These are phyloP conservation scores for Catharus minimus DNA, from an alignment of 2,113 vertebrate species.

Conservation along the genomic window DNA sequence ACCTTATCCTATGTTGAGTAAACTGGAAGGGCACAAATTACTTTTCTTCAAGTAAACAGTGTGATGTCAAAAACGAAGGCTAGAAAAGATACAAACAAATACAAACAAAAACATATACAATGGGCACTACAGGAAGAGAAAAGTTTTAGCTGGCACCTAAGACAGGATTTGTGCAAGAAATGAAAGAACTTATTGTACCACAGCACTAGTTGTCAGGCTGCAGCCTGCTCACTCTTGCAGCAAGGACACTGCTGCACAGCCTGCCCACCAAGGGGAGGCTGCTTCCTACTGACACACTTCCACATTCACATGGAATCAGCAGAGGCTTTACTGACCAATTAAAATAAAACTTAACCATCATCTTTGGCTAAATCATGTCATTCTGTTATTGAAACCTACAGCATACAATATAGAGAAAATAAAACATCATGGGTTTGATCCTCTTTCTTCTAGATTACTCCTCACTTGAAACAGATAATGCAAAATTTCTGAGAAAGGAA, in stretches of 20 bases:
- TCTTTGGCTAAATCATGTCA: not conserved
- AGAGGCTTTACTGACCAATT: not conserved
- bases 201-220: not conserved
- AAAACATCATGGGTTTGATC: not conserved
- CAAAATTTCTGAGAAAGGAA: not conserved
- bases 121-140: not conserved
- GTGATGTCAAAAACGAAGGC: not conserved
- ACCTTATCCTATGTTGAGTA: not conserved
- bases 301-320: not conserved
- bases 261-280: not conserved
- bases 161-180: not conserved
- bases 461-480: not conserved
- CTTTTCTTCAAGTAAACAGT: not conserved
- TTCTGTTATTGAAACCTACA: not conserved
- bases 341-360: not conserved
- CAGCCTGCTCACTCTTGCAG: not conserved
- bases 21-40: not conserved
- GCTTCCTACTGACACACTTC: not conserved
- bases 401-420: not conserved
- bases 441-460: not conserved
- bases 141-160: conserved; percentile 25
- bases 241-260: not conserved
- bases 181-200: conserved; percentile 30
- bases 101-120: not conserved
- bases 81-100: not conserved